These are phyloP conservation scores for Mormyrus proboscirostris DNA, from an alignment of 2,797 vertebrate species.

Conservation along the genomic window DNA sequence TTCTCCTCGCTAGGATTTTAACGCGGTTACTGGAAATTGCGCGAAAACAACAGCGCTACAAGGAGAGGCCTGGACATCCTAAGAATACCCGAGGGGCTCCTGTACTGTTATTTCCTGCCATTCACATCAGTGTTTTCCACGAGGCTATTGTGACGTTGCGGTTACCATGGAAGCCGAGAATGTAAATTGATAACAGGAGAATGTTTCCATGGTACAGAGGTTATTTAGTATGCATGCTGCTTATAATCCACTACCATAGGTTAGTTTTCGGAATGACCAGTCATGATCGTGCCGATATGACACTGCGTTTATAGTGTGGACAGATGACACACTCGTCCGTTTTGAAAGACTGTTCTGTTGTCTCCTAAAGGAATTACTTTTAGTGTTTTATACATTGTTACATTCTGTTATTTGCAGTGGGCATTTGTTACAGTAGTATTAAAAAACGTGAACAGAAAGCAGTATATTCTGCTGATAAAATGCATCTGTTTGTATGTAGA, in stretches of 20 bases:
- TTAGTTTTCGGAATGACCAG: not conserved
- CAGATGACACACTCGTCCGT: not conserved
- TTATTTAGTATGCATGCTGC: not conserved
- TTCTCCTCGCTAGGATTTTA: not conserved
- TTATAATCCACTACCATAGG: not conserved
- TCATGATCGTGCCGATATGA: not conserved
- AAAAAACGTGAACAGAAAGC: not conserved
- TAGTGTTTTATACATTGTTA: not conserved
- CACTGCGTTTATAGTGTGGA: not conserved
- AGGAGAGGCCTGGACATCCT: not conserved
- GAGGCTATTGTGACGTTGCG: not conserved
- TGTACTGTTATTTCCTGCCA: not conserved
- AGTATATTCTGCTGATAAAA: not conserved
- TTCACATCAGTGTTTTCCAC: not conserved
- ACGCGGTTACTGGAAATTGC: not conserved
- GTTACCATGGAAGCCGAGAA: conserved; percentile 1
- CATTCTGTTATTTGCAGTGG: not conserved
- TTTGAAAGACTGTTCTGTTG: not conserved
- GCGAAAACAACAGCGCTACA: not conserved
- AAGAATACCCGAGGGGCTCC: not conserved
- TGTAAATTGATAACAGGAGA: not conserved
- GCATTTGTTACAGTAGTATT: not conserved
- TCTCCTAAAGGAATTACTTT: not conserved
- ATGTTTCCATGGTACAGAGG: not conserved
- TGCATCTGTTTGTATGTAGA: not conserved